These are phyloP conservation scores for Rapana venosa DNA, from an alignment of 2,888 invertebrate species.

Conservation along the genomic window DNA sequence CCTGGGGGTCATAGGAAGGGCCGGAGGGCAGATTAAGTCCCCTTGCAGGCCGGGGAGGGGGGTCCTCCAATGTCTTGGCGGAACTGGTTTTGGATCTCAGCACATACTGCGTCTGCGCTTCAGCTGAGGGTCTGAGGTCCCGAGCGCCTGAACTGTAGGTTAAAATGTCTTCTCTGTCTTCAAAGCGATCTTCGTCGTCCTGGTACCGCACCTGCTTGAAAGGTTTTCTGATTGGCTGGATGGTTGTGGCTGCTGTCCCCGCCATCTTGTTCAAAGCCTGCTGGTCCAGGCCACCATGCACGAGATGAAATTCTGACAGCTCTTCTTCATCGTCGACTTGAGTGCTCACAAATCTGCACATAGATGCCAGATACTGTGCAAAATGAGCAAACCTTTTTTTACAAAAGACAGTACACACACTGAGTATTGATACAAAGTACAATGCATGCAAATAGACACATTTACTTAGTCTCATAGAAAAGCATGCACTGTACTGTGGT, in stretches of 20 bases:
- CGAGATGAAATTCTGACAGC: neutral
- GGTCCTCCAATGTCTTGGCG: neutral
- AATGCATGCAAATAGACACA: too few relatives aligned
- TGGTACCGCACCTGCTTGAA: slow-evolving; percentile 47
- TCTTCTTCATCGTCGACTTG: slow-evolving; percentile 22
- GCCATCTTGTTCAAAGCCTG: slow-evolving; percentile 27
- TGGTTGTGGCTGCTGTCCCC: neutral
- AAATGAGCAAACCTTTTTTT: too few relatives aligned
- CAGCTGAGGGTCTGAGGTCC: neutral
- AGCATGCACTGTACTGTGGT: too few relatives aligned
- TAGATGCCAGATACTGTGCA: too few relatives aligned
- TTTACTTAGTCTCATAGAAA: too few relatives aligned
- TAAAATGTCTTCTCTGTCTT: slow-evolving; percentile 42
- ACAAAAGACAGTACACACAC: too few relatives aligned
- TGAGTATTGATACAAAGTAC: too few relatives aligned
- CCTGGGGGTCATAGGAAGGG: slow-evolving; percentile 52
- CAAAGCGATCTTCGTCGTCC: slow-evolving; percentile 48
- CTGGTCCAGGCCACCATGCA: slow-evolving; percentile 29
- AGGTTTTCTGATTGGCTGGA: slow-evolving; percentile 29
- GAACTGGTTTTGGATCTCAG: slow-evolving; percentile 10
- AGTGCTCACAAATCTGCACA: slow-evolving; percentile 40
- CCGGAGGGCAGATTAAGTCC: slow-evolving; percentile 49
- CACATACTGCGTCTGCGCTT: slow-evolving; percentile 29
- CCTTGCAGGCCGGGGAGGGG: slow-evolving; percentile 30
- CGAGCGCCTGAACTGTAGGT: slow-evolving; percentile 21